Base-by-base conservation (phyloP, 2,888 invertebrate genomes). In the Andrena dorsata region DNA sequence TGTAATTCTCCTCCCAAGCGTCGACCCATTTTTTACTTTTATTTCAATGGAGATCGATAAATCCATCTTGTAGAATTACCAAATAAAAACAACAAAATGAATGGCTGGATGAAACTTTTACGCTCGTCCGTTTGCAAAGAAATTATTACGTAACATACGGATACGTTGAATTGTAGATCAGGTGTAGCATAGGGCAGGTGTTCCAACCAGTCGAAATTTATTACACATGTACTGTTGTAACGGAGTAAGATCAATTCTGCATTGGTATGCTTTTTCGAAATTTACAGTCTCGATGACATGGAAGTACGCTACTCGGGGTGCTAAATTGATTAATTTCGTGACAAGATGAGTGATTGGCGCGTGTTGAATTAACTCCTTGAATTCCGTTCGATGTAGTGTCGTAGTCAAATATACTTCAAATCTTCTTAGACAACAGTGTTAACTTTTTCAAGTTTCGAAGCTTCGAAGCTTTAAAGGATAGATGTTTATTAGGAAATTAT, bases 161-260 rank as follows among this genome's bases (percentile, higher is more conserved):
- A 71, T 51, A 41, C 56, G 49, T 58, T 51, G 30, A 2, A 23
- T 53, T 30, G 23, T 60, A 28, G 71, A 68, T 74, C 82, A 51
- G 82, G 60, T 73, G 70, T 58, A 47, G 16, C 30, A 28, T 47
- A 49, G 64, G 69, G 56, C 83, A 83, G 82, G 73, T 82, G 83
- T 47, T 58, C 4, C 49, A 26, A 30, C 28, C 35, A 61, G 26
- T 28, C 53, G 41, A 61, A 74, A 68, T 70, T 73, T 76, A 83
- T 68, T 56, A 56, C 20, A 30, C 65, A n/a, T 32, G 71, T 56
- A 73, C 3, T 10, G 10, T 0, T 32, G 23, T 73, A 82, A 78
- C 73, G 58, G 61, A 64, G 41, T 71, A 51, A 58, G 26, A 78
- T 78, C 63, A 70, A 70, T 68, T 69, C 63, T 47, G 7, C 35